phyloP scores from a whole-genome alignment of 2,797 vertebrate species.

The Anniella stebbinsi region DNA sequence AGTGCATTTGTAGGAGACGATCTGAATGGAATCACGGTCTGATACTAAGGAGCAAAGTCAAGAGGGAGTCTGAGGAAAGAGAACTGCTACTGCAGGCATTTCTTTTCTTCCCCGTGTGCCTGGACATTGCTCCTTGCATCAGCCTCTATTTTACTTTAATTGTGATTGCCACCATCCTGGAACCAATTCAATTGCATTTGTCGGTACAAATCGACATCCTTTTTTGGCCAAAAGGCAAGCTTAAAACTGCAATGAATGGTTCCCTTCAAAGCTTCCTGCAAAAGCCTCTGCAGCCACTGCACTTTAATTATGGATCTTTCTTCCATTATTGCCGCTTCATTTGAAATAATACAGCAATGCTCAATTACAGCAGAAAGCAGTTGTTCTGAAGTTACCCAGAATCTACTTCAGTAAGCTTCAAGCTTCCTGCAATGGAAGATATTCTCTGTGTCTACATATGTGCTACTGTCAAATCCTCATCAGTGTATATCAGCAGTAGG shows the following conservation, averaged over 20 bases:
- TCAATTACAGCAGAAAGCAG: neutral
- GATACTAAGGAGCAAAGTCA: slow-evolving; percentile 4
- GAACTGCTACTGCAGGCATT: slow-evolving; percentile 7
- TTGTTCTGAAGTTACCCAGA: neutral
- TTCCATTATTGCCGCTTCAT: slow-evolving; percentile 21
- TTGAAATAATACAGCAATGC: neutral
- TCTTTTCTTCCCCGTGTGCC: neutral
- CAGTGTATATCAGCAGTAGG: neutral
- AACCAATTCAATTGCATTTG: slow-evolving; percentile 36
- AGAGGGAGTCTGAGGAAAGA: neutral
- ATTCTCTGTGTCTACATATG: neutral
- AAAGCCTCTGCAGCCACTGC: neutral
- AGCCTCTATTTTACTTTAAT: slow-evolving; percentile 40
- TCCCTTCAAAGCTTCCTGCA: neutral
- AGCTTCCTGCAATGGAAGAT: neutral
- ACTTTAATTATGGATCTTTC: slow-evolving; percentile 33
- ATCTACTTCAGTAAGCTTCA: neutral
- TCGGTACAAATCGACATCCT: slow-evolving; percentile 3
- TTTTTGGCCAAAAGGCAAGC: slow-evolving; percentile 31
- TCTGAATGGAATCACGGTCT: slow-evolving; percentile 6
- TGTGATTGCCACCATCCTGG: slow-evolving; percentile 32
- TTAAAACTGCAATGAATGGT: slow-evolving; percentile 27
- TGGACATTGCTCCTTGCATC: slow-evolving; percentile 23
- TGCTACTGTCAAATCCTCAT: neutral
- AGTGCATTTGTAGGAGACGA: slow-evolving; percentile 19